Conservation (phyloP, 1,140 invertebrate species). For the Leptinotarsa texana region DNA sequence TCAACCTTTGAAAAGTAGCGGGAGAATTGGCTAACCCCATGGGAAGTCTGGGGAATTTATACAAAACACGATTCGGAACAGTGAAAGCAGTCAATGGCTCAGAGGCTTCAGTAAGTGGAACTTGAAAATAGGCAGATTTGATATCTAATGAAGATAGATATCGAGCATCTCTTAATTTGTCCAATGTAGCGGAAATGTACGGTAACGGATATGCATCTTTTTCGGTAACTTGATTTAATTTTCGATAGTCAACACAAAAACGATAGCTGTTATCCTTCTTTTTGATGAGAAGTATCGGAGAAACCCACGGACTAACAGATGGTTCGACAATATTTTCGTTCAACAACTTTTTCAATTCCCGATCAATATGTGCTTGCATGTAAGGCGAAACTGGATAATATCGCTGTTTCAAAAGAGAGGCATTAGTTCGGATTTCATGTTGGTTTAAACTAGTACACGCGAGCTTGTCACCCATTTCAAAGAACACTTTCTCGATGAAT, state of each 20-base stretch:
- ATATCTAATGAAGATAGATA: conserved; percentile 50
- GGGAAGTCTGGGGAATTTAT: conserved; percentile 48
- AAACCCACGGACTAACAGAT: conserved; percentile 43
- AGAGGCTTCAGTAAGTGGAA: conserved; percentile 39
- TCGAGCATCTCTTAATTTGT: conserved; percentile 42
- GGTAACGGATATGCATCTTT: no score
- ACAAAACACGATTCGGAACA: conserved; percentile 48
- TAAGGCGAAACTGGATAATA: not conserved
- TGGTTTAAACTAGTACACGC: conserved; percentile 39
- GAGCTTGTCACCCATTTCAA: not conserved
- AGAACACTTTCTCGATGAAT: not conserved
- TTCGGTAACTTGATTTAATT: conserved; percentile 29
- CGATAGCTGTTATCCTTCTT: conserved; percentile 26
- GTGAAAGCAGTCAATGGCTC: conserved; percentile 48
- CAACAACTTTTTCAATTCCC: conserved; percentile 35
- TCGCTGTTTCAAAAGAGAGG: conserved; percentile 31
- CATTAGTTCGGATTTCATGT: conserved; percentile 6
- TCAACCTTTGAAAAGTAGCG: conserved; percentile 30
- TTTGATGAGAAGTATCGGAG: conserved; percentile 19
- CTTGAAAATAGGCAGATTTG: conserved; percentile 45
- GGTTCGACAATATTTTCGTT: conserved; percentile 24
- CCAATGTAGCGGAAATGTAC: conserved; percentile 33
- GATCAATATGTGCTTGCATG: conserved; percentile 21
- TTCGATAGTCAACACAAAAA: conserved; percentile 34
- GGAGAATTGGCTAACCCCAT: conserved; percentile 1